Base-by-base conservation (phyloP, 2,888 invertebrate species). In the Lydus trimaculatus region DNA sequence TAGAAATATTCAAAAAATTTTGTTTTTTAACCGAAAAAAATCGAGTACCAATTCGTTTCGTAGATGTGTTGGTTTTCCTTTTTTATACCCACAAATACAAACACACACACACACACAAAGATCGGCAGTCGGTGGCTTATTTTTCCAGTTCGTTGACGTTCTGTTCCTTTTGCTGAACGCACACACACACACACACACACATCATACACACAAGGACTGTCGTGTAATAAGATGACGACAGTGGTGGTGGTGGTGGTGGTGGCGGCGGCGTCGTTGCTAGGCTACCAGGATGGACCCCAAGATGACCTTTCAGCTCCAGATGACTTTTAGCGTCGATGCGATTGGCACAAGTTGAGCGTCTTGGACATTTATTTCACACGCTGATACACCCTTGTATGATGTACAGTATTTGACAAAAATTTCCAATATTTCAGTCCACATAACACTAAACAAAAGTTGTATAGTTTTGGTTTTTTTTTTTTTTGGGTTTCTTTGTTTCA, bases 231-330 rank as follows among this genome's bases (percentile, higher is more conserved):
- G 23, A 58, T 36, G 61, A 11, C 20, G 20, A 48, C 23, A 39
- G 15, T 15, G 13, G 23, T 17, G 58, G 17, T 25, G 31, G 58
- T 58, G 58, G 31, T 17, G 31, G 17, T 7, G 43, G 43, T 8
- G 43, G 7, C 43, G 43, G 43, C n/a, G 43, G 63, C 31, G 72
- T 73, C 73, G 80, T 80, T 79, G 80, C 80, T 78, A 77, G 78
- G 79, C 61, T 72, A 79, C 79, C 72, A 68, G 67, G 72, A 70
- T 74, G 79, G 81, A 79, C 81, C 80, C 81, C 72, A 79, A 79
- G 78, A 82, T 84, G 84, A 84, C 84, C 84, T 84, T 81, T 83
- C 84, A 83, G 81, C 83, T 83, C 79, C 84, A 84, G 83, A 83
- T 82, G 81, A 81, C 81, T 82, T 75, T 72, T 17, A 17, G 65